A percentile compares a stretch with the other conserved stretches of the same genome.
Conservation (phyloP, 2,888 invertebrate genomes). For the Ommatoiulus sabulosus region DNA sequence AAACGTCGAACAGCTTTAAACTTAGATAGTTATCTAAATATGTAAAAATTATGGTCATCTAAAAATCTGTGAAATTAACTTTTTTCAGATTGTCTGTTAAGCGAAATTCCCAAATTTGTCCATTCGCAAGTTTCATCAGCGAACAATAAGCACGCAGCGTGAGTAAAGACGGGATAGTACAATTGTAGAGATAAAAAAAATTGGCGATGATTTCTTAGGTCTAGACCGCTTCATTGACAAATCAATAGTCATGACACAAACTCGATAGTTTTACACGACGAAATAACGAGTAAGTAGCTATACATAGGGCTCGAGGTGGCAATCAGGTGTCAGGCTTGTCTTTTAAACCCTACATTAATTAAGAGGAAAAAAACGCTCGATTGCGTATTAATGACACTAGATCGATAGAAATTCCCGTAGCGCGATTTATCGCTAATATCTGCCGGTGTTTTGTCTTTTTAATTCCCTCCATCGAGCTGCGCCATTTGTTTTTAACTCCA, state of each 20-base stretch:
- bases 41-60: no score
- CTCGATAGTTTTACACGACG: neutral
- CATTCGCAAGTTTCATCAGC: no score
- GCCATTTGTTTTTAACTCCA: neutral
- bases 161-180: no score
- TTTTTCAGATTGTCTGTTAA: no score
- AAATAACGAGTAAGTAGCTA: neutral
- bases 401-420: neutral
- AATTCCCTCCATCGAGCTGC: neutral
- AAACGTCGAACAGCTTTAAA: no score
- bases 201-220: neutral
- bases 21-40: no score
- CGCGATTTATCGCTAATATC: neutral
- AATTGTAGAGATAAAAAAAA: neutral
- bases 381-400: neutral
- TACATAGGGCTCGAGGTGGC: neutral
- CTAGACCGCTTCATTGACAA: neutral
- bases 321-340: slow-evolving; percentile 1
- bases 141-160: no score
- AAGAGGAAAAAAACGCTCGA: neutral
- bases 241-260: neutral
- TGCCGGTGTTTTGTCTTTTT: neutral
- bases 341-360: neutral
- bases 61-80: no score
- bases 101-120: no score